These are phyloP conservation scores for Macroglossus sobrinus DNA, from an alignment of 2,113 vertebrate species.

Conservation along the genomic window DNA sequence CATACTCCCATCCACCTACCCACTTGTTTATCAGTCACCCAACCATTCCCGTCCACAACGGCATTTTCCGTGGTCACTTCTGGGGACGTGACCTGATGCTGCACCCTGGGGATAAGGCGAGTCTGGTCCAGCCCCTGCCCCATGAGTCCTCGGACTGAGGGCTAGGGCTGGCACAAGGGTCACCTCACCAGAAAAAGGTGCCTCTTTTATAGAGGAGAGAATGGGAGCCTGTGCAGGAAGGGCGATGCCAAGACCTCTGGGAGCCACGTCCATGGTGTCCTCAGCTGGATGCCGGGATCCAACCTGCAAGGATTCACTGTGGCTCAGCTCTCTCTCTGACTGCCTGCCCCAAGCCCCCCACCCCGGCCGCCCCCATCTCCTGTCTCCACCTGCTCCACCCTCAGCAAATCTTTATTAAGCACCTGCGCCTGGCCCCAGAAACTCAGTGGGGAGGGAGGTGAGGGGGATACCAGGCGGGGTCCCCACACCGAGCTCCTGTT, in stretches of 20 bases:
- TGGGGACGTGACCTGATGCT: background rate
- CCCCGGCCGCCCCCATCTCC: rapidly evolving
- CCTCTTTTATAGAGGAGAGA: rapidly evolving
- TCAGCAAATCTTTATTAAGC: background rate
- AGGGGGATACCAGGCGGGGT: too few species aligned
- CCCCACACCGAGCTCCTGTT: background rate
- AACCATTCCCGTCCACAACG: background rate
- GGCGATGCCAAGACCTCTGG: background rate
- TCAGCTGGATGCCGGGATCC: background rate
- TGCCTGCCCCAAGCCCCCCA: too few species aligned
- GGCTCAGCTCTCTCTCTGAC: background rate
- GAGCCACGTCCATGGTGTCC: rapidly evolving
- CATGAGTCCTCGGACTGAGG: background rate
- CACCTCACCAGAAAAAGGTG: rapidly evolving
- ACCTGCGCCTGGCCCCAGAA: background rate
- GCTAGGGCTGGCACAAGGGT: background rate
- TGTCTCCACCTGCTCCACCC: background rate
- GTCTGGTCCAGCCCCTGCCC: background rate
- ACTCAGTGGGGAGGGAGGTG: background rate
- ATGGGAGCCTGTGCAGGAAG: rapidly evolving
- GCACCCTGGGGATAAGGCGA: background rate
- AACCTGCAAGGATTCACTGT: rapidly evolving
- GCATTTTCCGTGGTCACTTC: background rate
- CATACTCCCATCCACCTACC: background rate
- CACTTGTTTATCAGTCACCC: background rate